These are phyloP conservation scores for Cydia strobilella DNA, from an alignment of 1,140 invertebrate species.

Conservation along the genomic window DNA sequence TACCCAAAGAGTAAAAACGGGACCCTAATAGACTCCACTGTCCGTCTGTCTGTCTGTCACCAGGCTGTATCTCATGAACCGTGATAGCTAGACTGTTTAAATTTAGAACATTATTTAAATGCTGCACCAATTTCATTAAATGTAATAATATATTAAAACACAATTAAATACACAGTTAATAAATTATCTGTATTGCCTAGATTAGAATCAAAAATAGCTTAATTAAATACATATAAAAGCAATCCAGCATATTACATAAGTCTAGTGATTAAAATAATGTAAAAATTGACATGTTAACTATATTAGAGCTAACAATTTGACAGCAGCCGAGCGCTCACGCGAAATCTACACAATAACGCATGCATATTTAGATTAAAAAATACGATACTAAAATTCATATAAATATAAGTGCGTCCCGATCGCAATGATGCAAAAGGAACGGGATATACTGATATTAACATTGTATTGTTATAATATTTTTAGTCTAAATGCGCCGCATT, in stretches of 20 bases:
- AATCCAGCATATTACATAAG: constrained; percentile 31
- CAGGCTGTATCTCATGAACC: too few relatives aligned
- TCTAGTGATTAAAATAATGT: constrained; percentile 23
- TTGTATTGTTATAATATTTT: neutral
- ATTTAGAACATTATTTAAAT: too few relatives aligned
- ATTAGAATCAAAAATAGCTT: neutral
- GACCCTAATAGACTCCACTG: too few relatives aligned
- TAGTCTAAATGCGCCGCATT: neutral
- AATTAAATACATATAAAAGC: constrained; percentile 46
- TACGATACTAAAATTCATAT: neutral
- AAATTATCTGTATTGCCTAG: too few relatives aligned
- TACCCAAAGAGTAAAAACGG: too few relatives aligned
- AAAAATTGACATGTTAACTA: constrained; percentile 36
- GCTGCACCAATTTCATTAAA: too few relatives aligned
- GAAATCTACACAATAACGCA: neutral
- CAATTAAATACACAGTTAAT: too few relatives aligned
- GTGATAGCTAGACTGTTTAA: too few relatives aligned
- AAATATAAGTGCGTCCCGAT: neutral
- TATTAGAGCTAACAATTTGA: constrained; percentile 4
- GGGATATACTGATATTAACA: neutral
- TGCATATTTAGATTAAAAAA: neutral
- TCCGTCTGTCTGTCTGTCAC: too few relatives aligned
- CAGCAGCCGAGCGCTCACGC: neutral
- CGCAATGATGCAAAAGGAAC: neutral
- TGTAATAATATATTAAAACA: too few relatives aligned